Evolutionary conservation across 1,140 invertebrate genomes (phyloP).

Genomic region (Tachypleus tridentatus): DNA sequence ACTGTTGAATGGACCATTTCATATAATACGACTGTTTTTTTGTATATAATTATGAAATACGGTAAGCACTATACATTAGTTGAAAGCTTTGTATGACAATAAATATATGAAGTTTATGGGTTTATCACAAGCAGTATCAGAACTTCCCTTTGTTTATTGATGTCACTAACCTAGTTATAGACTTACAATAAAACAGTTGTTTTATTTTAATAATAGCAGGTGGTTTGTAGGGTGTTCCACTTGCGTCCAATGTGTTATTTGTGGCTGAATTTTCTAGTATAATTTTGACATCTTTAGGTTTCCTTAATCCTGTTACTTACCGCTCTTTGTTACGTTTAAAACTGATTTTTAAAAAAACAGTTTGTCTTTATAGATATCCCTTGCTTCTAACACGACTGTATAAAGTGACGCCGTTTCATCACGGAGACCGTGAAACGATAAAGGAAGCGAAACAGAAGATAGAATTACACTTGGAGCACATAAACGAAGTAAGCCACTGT

Average conservation of each 20-base stretch:
- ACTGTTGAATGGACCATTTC: too few species aligned
- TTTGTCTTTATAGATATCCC: constrained; percentile 73
- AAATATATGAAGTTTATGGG: too few species aligned
- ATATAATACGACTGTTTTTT: too few species aligned
- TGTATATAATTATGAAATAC: too few species aligned
- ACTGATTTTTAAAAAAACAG: background rate
- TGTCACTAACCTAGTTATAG: too few species aligned
- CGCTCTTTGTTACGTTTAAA: constrained; percentile 41
- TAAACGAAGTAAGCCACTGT: constrained; percentile 49
- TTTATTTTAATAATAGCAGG: too few species aligned
- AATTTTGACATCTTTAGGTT: background rate
- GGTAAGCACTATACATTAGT: too few species aligned
- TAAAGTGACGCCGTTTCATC: constrained; percentile 74
- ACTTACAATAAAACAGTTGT: too few species aligned
- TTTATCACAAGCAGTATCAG: too few species aligned
- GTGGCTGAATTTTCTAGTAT: background rate
- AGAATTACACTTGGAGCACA: constrained; percentile 82
- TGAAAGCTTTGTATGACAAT: too few species aligned
- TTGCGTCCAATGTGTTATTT: background rate
- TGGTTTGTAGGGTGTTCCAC: too few species aligned
- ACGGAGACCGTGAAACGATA: constrained; percentile 55
- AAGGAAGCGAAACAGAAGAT: constrained; percentile 80
- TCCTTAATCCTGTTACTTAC: constrained; percentile 54
- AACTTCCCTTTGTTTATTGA: too few species aligned
- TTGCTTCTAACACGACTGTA: constrained; percentile 74